Conservation (phyloP, 2,797 vertebrate species). For the Argyrosomus regius region DNA sequence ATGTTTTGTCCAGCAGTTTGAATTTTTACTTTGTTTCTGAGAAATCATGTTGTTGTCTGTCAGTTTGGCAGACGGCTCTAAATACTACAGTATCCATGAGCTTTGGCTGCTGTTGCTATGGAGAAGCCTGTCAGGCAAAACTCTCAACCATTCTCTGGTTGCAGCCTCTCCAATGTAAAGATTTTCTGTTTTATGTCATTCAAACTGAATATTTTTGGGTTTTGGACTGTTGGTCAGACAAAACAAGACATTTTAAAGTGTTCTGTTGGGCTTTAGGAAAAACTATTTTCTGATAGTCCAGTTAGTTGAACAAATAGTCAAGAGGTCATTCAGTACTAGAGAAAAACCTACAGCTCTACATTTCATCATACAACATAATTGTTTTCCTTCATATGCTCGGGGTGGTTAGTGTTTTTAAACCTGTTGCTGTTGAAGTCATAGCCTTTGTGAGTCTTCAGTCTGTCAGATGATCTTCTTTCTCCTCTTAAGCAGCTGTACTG, state of each 20-base stretch:
- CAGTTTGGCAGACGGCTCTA: neutral
- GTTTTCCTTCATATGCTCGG: neutral
- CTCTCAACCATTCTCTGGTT: no score
- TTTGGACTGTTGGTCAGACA: neutral
- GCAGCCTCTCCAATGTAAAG: neutral
- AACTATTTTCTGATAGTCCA: no score
- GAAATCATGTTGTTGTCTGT: no score
- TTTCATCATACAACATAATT: no score
- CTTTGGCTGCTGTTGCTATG: neutral
- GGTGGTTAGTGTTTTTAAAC: neutral
- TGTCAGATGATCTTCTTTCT: neutral
- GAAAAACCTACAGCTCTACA: no score
- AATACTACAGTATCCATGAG: constrained; percentile 15
- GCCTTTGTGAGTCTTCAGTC: neutral
- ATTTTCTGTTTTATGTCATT: neutral
- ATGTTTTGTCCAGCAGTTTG: neutral
- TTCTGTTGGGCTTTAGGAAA: no score
- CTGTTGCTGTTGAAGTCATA: neutral
- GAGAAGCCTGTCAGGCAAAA: neutral
- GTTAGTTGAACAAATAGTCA: no score
- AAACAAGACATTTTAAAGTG: no score
- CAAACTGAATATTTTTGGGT: neutral
- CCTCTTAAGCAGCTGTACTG: neutral
- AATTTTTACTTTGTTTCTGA: neutral
- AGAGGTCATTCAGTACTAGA: no score